Percentiles rank a stretch among this genome's conserved stretches.
These are phyloP conservation scores for Etheostoma spectabile DNA, from an alignment of 2,113 vertebrate species.

Conservation along the genomic window DNA sequence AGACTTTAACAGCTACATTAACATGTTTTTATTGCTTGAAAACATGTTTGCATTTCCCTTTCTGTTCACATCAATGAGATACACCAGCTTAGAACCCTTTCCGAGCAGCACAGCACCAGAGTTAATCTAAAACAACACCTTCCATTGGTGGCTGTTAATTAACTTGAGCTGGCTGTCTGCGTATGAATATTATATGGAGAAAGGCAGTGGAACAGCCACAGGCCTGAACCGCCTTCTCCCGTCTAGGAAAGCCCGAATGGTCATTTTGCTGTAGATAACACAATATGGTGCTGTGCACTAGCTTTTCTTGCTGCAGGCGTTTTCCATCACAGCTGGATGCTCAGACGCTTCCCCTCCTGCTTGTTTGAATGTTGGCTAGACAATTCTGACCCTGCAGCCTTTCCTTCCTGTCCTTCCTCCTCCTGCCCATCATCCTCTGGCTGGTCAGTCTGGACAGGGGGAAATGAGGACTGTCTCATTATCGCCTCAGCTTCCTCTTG, in stretches of 20 bases:
- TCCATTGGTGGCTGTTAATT: slow-evolving; percentile 15
- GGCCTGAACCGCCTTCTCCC: neutral
- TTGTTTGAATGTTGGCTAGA: slow-evolving; percentile 56
- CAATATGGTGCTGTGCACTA: slow-evolving; percentile 32
- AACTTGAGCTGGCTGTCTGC: neutral
- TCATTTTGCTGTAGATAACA: slow-evolving; percentile 32
- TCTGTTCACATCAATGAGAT: neutral
- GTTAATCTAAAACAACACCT: slow-evolving; percentile 7
- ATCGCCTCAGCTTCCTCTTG: slow-evolving; percentile 71
- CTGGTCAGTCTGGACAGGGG: slow-evolving; percentile 52
- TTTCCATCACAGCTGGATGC: slow-evolving; percentile 57
- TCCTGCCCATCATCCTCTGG: slow-evolving; percentile 25
- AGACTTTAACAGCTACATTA: neutral
- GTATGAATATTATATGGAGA: neutral
- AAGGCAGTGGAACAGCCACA: slow-evolving; percentile 10
- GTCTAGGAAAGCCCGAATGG: slow-evolving; percentile 14
- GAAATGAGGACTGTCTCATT: slow-evolving; percentile 74
- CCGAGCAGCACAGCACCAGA: neutral
- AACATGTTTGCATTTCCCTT: neutral
- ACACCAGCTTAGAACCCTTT: neutral
- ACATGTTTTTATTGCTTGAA: neutral
- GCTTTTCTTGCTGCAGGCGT: slow-evolving; percentile 46
- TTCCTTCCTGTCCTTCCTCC: slow-evolving; percentile 19
- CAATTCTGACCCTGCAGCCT: slow-evolving; percentile 51
- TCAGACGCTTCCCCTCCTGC: slow-evolving; percentile 33